Evolutionary conservation across 2,113 vertebrate species (phyloP).

Genomic region (Apeltes quadracus): DNA sequence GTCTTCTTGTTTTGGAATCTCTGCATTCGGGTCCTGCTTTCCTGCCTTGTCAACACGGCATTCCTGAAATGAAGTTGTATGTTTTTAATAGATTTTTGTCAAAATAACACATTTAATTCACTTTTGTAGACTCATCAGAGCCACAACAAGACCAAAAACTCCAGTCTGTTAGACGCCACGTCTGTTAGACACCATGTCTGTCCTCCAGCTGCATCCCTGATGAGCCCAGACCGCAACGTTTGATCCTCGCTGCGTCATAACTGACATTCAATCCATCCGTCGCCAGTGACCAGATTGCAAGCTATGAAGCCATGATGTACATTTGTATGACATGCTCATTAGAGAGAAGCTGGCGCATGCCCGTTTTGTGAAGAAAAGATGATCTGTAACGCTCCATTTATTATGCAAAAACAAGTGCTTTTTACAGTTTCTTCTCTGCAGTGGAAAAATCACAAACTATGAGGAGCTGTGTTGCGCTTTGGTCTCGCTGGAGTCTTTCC

Average conservation of each 20-base stretch:
- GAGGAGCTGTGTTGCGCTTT: constrained; percentile 41
- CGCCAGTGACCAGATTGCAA: constrained; percentile 39
- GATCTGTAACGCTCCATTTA: constrained; percentile 18
- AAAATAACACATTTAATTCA: neutral
- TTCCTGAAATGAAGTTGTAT: too few species aligned
- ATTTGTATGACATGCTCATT: constrained; percentile 41
- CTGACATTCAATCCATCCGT: constrained; percentile 45
- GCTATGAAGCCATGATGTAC: constrained; percentile 38
- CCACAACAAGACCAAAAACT: constrained; percentile 20
- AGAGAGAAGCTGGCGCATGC: constrained; percentile 27
- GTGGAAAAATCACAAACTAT: constrained; percentile 66
- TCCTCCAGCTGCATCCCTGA: constrained; percentile 48
- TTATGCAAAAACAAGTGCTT: constrained; percentile 22
- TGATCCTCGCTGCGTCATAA: constrained; percentile 37
- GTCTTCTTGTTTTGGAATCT: too few species aligned
- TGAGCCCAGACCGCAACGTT: constrained; percentile 37
- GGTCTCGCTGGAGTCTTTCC: constrained; percentile 44
- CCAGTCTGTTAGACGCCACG: neutral
- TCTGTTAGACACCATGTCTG: constrained; percentile 25
- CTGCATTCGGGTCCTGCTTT: too few species aligned
- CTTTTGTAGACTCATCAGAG: neutral
- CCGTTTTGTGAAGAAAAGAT: constrained; percentile 10
- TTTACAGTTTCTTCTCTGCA: constrained; percentile 32
- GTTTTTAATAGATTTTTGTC: neutral
- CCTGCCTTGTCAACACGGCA: too few species aligned